Evolutionary conservation across 2,888 invertebrate genomes (phyloP), one percentile per base, ranked within the genome.

Genomic region (Volucella inanis): DNA sequence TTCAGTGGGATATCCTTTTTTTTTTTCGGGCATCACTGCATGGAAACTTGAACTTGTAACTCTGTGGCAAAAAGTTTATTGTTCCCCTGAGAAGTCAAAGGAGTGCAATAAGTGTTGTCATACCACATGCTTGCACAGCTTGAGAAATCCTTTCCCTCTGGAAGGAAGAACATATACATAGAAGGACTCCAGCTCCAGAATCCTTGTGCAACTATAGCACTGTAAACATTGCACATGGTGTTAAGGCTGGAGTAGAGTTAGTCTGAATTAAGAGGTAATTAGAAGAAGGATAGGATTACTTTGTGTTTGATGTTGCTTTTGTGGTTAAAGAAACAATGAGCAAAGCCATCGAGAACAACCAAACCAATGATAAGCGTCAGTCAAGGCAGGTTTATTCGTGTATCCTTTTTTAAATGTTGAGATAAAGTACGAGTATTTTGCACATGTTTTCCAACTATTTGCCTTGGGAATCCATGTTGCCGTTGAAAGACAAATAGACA

Each of bases 191-290:
- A 57, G 11, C 64, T 74, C 11, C 70, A 12, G 61, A 61, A 79
- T 79, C 70, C 79, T 84, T 84, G 75, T 12, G 61, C 9, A 52
- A 75, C 71, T 41, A 80, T 67, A 84, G 75, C 70, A 70, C 74
- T 84, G 75, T 52, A 84, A 84, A 62, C 71, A 80, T 71, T 84
- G 6, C 31, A 31, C 31, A 31, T 6, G 31, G 31, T 31, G 4
- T 31, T 31, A 31, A 31, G 6, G 6, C 31, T 2, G 0, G 31
- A 31, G 31, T 31, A 31, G 6, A 31, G 31, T 71, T 54, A 22
- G 54, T 77, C 22, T 61, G 49, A 65, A 75, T 80, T 76, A 65
- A 67, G 67, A 65, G 61, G 65, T 84, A 84, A 84, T 84, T 84
- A 80, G 74, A 49, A 70, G 59, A 11, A 3, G 45, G 62, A 31